These are phyloP conservation scores for Alfaro cultratus DNA, from an alignment of 2,797 vertebrate species.

Conservation along the genomic window DNA sequence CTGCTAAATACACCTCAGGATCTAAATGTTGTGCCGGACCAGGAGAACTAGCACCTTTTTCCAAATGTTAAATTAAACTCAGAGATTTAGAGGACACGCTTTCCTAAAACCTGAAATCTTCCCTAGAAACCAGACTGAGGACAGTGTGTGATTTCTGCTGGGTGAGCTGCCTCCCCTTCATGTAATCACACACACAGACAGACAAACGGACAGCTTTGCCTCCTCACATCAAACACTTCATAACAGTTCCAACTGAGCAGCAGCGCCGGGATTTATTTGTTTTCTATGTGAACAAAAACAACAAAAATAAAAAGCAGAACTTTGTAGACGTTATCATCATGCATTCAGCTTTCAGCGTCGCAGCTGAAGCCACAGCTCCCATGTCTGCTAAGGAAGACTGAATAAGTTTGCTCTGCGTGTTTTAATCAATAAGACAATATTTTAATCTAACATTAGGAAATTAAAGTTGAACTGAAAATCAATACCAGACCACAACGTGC, in stretches of 20 bases:
- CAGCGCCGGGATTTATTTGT: constrained; percentile 21
- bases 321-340: constrained; percentile 6
- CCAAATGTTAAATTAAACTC: constrained; percentile 7
- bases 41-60: neutral
- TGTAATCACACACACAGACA: constrained; percentile 19
- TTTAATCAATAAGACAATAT: constrained; percentile 25
- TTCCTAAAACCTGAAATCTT: neutral
- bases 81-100: neutral
- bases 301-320: constrained; percentile 24
- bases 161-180: constrained; percentile 4
- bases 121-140: neutral
- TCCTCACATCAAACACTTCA: constrained; percentile 32
- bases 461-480: constrained; percentile 28
- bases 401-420: neutral
- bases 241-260: constrained; percentile 24
- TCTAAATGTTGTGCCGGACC: constrained; percentile 5
- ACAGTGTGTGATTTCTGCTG: neutral
- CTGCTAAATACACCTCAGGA: neutral
- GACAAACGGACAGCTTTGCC: constrained; percentile 14
- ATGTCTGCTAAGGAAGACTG: neutral
- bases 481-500: neutral
- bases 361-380: neutral
- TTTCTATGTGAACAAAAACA: constrained; percentile 8
- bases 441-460: constrained; percentile 22
- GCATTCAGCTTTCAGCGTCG: constrained; percentile 1